Base-by-base conservation (phyloP, 1,140 invertebrate species). In the Penaeus chinensis region DNA sequence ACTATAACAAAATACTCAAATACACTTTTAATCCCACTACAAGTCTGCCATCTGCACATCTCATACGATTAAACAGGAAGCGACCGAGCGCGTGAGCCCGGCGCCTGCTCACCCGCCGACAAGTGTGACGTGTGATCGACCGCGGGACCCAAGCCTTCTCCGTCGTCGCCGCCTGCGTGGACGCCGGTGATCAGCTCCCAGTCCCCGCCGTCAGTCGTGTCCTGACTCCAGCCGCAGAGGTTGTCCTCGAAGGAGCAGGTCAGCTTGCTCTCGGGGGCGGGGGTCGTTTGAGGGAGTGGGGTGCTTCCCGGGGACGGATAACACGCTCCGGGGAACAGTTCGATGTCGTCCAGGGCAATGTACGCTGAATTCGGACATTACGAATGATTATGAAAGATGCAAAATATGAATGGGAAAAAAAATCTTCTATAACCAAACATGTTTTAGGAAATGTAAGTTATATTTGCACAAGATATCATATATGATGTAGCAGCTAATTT, bases 191-290 rank as follows among this genome's bases (percentile, higher is more conserved):
- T 63, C 24, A 82, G 80, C 2, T 32, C 13, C 80, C 80, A 82
- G 80, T 82, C 37, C 20, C 63, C 61, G 16, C 32, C 80, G 24
- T 82, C 80, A 69, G n/a, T 13, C 8, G 47, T 66, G 63, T 66
- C 62, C 27, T 82, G 80, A 82, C 80, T 82, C 80, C 80, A 82
- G 13, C 63, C 80, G 66, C 80, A 82, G 27, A 66, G 19, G 60
- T 32, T 11, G 10, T 22, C 63, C 80, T 82, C 80, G 32, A 82
- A 82, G 80, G n/a, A 42, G 62, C 80, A 82, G 63, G 80, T 66
- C 13, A 82, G n/a, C 60, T 66, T 27, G 18, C 10, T n/a, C 20
- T 66, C 62, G 42, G 80, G 80, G 18, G n/a, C 4, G n/a, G 80
- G 62, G 8, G 80, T 69, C 16, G 80, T 5, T 24, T n/a, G 37